Base-by-base conservation (phyloP, 2,888 invertebrate genomes). In the Apodemia hepburni region DNA sequence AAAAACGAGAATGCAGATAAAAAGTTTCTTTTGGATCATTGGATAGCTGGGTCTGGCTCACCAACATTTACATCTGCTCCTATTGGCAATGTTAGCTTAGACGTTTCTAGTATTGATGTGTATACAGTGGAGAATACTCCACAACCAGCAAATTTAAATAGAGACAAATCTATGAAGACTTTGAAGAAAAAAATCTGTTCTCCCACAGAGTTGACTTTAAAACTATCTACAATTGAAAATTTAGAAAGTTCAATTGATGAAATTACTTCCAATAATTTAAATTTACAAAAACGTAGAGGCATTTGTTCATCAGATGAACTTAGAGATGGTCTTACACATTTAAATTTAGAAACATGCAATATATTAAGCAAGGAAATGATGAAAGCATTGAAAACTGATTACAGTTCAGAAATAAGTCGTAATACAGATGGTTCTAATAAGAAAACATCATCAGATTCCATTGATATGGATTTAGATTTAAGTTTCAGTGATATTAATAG, bases 271-370 rank as follows among this genome's bases (percentile, higher is more conserved):
- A 83, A 80, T 65, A 88, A 82, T 67, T 70, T 92, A 51, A 88
- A 87, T 67, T 79, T 89, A 57, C 91, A 92, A 71, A 93, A 93
- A 76, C 86, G 93, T 3, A 82, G 93, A 62, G 93, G 92, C 8
- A 93, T 93, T 70, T 93, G 92, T 74, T 92, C 93, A 0, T 87
- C 93, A 15, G 92, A 89, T 71, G 92, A 92, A 67, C 74, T 93
- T 17, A 84, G 85, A 70, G 81, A 88, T 59, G 84, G 85, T 68
- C 79, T 89, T 61, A 79, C 80, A 17, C 84, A 86, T 71, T 71
- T 86, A 42, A 84, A 84, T 70, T 65, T 88, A 51, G 81, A 83
- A 60, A 77, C 79, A 12, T 81, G 82, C 70, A 82, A 85, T 68
- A 76, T 84, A 47, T 76, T 81, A 0, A 83, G 79, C 69, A 82